Base-by-base conservation (phyloP, 2,888 invertebrate genomes). In the Aromia moschata region DNA sequence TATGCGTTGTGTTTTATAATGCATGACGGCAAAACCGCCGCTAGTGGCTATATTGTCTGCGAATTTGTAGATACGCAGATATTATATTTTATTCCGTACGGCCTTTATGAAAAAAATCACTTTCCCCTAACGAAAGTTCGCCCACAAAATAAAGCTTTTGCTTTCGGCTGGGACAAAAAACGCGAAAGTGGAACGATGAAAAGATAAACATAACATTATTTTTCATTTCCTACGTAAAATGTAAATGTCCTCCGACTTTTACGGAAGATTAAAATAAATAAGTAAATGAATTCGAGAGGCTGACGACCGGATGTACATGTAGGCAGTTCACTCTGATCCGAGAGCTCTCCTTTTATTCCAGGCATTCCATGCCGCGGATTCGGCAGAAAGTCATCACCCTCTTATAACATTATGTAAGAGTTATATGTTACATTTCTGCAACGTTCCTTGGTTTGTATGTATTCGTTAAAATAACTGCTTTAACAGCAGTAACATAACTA, bases 301-400 rank as follows among this genome's bases (percentile, higher is more conserved):
- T 10, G 33, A 7, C 33, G 7, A 33, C 10, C 11, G 33, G 33
- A n/a, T n/a, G 11, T 33, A 33, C n/a, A n/a, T 11, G 33, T 33
- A 33, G n/a, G 33, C 33, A 33, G 10, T 33, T 33, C 11, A 7
- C 33, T 33, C n/a, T 10, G 7, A 7, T n/a, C n/a, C n/a, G n/a
- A 33, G n/a, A 33, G 33, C 33, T 33, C n/a, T 25, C n/a, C 33
- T 33, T 33, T 33, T 33, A 33, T 33, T 33, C n/a, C 33, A 33
- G 4, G 33, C 5, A 33, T 33, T 33, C 33, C 33, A 10, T 11
- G 33, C 33, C 11, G 25, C n/a, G 3, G 33, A 33, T 10, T 33
- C 33, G 5, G 10, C 33, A 11, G 10, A 7, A 25, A 33, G 33
- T 33, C 33, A 33, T 33, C n/a, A 33, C n/a, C 33, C 33, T 33